Conservation (phyloP, 2,888 invertebrate genomes). For the Morpho achilles region DNA sequence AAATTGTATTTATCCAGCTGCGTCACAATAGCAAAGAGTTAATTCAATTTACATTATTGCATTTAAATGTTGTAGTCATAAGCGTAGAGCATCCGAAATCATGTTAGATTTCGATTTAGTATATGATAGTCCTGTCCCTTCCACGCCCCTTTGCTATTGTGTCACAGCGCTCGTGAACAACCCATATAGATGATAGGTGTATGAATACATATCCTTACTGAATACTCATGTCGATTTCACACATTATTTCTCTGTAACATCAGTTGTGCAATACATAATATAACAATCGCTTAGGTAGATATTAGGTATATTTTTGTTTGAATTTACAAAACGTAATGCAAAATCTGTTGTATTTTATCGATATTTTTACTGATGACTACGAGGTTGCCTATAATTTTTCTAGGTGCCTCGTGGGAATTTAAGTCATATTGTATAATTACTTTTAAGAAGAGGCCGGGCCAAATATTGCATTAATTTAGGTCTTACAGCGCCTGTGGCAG, state of each 20-base stretch:
- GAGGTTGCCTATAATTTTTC: slow-evolving; percentile 46
- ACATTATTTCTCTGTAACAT: slow-evolving; percentile 60
- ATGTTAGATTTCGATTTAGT: slow-evolving; percentile 48
- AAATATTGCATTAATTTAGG: slow-evolving; percentile 76
- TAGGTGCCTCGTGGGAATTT: slow-evolving; percentile 47
- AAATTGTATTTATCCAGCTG: slow-evolving; percentile 60
- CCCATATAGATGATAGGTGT: slow-evolving; percentile 67
- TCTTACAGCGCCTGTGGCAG: slow-evolving; percentile 67
- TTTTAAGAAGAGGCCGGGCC: slow-evolving; percentile 77
- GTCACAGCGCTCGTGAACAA: slow-evolving; percentile 58
- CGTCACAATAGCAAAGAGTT: slow-evolving; percentile 69
- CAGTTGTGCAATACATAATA: slow-evolving; percentile 75
- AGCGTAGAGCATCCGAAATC: slow-evolving; percentile 51
- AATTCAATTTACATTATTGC: slow-evolving; percentile 43
- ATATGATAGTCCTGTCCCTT: slow-evolving; percentile 39
- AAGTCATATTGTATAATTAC: slow-evolving; percentile 77
- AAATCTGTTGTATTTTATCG: slow-evolving; percentile 76
- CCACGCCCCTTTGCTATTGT: slow-evolving; percentile 62
- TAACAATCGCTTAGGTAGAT: slow-evolving; percentile 74
- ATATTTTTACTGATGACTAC: slow-evolving; percentile 68
- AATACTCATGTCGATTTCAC: slow-evolving; percentile 74
- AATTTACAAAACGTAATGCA: slow-evolving; percentile 68
- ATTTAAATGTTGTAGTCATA: slow-evolving; percentile 70
- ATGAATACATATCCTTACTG: slow-evolving; percentile 74
- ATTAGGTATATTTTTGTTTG: slow-evolving; percentile 74